These are phyloP conservation scores for Drepana falcataria DNA, from an alignment of 2,888 invertebrate genomes.

Conservation along the genomic window DNA sequence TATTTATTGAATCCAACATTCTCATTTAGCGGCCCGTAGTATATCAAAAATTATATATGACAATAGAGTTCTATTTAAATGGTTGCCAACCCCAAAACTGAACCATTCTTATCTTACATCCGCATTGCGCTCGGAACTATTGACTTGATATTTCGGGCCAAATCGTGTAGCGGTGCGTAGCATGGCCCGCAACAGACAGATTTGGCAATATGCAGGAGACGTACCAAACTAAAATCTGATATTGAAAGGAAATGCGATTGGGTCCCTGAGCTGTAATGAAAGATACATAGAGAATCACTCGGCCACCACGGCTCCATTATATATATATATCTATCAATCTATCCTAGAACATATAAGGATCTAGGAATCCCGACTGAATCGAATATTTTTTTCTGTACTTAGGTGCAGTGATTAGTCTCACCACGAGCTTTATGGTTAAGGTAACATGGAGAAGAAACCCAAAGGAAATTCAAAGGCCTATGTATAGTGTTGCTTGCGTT, in stretches of 20 bases:
- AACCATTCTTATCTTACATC: slow-evolving; percentile 14
- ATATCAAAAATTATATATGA: background rate
- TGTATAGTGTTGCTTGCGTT: too few species aligned
- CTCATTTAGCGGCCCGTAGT: background rate
- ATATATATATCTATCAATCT: too few species aligned
- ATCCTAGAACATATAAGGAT: too few species aligned
- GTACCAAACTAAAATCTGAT: slow-evolving; percentile 1
- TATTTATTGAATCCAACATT: background rate
- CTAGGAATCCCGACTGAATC: too few species aligned
- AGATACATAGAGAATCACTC: too few species aligned
- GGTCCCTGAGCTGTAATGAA: too few species aligned
- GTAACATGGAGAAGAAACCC: too few species aligned
- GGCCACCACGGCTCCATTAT: too few species aligned
- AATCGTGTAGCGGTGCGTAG: slow-evolving; percentile 25
- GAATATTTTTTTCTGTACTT: too few species aligned
- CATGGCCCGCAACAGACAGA: slow-evolving; percentile 12
- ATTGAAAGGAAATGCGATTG: background rate
- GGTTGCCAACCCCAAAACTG: background rate
- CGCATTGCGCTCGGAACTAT: slow-evolving; percentile 38
- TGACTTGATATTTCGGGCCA: slow-evolving; percentile 21
- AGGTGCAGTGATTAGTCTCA: too few species aligned
- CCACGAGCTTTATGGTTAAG: too few species aligned
- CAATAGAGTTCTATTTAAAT: background rate
- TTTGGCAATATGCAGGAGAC: slow-evolving; percentile 1
- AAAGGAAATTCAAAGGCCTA: too few species aligned